Evolutionary conservation across 2,797 vertebrate species (phyloP).

Genomic region (Bucorvus abyssinicus): DNA sequence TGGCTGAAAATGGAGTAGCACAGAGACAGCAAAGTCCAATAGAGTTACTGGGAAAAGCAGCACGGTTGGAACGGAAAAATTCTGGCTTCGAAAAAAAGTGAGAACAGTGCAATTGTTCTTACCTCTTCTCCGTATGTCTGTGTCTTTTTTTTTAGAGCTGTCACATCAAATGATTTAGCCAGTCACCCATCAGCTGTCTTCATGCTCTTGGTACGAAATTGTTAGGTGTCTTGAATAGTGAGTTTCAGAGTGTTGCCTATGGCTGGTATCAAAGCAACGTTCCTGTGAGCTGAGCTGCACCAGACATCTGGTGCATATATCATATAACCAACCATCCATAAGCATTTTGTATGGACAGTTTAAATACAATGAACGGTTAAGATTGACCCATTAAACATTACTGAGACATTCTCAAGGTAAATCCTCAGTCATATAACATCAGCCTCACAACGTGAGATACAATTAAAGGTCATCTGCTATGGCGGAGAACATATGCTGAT

Average conservation of each 20-base stretch:
- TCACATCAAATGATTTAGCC: not conserved
- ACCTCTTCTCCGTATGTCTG: not conserved
- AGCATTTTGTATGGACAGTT: slow-evolving; percentile 24
- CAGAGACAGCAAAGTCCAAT: not conserved
- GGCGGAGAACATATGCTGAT: slow-evolving; percentile 27
- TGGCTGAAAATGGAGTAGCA: not conserved
- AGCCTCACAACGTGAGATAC: slow-evolving; percentile 20
- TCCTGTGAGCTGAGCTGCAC: not conserved
- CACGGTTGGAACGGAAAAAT: not conserved
- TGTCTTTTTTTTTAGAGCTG: not conserved
- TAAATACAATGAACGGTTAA: slow-evolving; percentile 41
- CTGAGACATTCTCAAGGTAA: slow-evolving; percentile 54
- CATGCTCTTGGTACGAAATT: not conserved
- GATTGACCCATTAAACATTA: slow-evolving; percentile 45
- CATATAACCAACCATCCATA: slow-evolving; percentile 35
- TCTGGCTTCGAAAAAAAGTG: not conserved
- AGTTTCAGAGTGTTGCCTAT: not conserved
- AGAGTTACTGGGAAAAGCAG: not conserved
- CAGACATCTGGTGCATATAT: slow-evolving; percentile 26
- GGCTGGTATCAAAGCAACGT: not conserved
- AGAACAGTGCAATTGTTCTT: not conserved
- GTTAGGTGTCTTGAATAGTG: not conserved
- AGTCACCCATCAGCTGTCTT: not conserved
- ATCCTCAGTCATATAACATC: slow-evolving; percentile 36
- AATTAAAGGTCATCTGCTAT: slow-evolving; percentile 47